Percentiles rank a stretch among this genome's conserved stretches.
Evolutionary conservation across 2,113 vertebrate species (phyloP).

Genomic region (Steatornis caripensis): DNA sequence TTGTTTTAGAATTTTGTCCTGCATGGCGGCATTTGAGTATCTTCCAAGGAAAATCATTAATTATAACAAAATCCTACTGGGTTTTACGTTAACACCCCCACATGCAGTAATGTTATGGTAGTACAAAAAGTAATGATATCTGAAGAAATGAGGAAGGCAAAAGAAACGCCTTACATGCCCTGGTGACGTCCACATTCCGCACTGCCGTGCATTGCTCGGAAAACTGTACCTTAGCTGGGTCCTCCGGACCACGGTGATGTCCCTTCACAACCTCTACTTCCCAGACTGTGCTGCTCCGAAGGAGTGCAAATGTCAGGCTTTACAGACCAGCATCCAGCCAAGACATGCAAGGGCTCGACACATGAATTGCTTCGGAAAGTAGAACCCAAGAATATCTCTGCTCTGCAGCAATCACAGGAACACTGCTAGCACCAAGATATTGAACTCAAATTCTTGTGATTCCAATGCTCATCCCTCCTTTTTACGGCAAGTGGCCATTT

Average conservation of each 20-base stretch:
- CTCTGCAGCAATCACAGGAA: background rate
- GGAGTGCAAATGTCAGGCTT: too few relatives aligned
- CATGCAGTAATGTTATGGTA: background rate
- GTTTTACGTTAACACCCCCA: background rate
- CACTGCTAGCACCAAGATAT: background rate
- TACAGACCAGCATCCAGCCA: background rate
- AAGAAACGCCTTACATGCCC: background rate
- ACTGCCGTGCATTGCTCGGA: rapidly evolving
- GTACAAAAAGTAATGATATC: background rate
- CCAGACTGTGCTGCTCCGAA: background rate
- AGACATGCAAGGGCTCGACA: rapidly evolving
- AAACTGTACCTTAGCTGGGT: background rate
- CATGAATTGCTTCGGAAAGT: rapidly evolving
- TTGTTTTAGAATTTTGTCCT: background rate
- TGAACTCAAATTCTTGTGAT: background rate
- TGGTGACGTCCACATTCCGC: background rate
- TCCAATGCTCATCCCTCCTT: background rate
- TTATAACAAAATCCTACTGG: background rate
- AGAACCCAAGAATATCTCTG: background rate
- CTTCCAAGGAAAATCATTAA: background rate
- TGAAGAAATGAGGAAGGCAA: background rate
- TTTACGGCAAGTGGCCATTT: background rate
- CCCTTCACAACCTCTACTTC: background rate
- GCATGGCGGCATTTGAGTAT: rapidly evolving
- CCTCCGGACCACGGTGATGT: rapidly evolving